Conservation (phyloP, 37 sponge, comb jelly and placozoan species). For the Cladorhizidae sp. region DNA sequence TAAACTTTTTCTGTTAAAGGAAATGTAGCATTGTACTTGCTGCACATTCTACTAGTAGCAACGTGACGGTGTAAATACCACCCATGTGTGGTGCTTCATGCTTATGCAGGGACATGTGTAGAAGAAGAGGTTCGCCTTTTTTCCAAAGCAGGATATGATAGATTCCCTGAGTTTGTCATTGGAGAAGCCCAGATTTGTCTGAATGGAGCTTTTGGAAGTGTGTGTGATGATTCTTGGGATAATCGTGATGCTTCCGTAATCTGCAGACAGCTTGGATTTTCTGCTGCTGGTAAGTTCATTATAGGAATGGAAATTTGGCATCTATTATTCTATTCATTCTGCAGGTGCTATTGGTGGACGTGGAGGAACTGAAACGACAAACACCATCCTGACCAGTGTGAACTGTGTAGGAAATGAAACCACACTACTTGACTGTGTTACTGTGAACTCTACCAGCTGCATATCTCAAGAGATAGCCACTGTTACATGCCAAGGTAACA, state of each 20-base stretch:
- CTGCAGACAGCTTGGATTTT: slow-evolving; percentile 44
- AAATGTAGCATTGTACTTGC: no score
- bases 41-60: no score
- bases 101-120: neutral
- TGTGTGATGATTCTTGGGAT: slow-evolving; percentile 35
- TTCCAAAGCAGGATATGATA: neutral
- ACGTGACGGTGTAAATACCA: no score
- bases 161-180: neutral
- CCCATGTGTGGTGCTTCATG: no score
- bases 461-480: slow-evolving; percentile 5
- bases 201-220: neutral
- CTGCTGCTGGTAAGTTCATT: slow-evolving; percentile 30
- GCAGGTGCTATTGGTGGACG: slow-evolving; percentile 1
- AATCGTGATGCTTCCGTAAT: slow-evolving; percentile 40
- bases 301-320: no score
- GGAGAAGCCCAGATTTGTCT: slow-evolving; percentile 17
- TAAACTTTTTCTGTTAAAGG: neutral
- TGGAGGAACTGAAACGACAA: neutral
- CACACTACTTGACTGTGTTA: neutral
- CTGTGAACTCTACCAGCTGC: neutral
- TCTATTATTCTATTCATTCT: neutral
- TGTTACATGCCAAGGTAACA: slow-evolving; percentile 4
- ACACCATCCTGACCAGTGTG: neutral
- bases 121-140: slow-evolving; percentile 16
- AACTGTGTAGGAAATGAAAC: slow-evolving; percentile 12